A percentile compares a stretch with the other conserved stretches of the same genome.
These are phyloP conservation scores for Chloebia gouldiae DNA, from an alignment of 2,113 vertebrate species.

Conservation along the genomic window DNA sequence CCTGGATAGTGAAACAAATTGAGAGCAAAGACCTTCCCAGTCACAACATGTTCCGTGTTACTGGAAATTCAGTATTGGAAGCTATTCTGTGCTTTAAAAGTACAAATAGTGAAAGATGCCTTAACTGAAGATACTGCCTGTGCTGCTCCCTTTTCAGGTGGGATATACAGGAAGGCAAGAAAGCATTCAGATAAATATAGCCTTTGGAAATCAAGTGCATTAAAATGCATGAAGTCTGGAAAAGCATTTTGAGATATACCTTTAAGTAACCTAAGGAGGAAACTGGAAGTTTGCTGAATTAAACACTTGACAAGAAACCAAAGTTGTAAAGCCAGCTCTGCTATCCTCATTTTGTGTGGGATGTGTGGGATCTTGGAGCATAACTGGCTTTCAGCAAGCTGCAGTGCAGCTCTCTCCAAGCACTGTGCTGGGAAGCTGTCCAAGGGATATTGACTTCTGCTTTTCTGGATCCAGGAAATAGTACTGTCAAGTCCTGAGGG, in stretches of 20 bases:
- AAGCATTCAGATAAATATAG: not conserved
- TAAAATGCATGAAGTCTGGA: not conserved
- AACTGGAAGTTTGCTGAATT: not conserved
- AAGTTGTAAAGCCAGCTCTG: not conserved
- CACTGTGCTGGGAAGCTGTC: not conserved
- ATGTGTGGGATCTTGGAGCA: not conserved
- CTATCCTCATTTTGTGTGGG: not conserved
- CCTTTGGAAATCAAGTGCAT: not conserved
- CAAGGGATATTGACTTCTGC: slow-evolving; percentile 47
- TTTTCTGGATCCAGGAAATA: slow-evolving; percentile 35
- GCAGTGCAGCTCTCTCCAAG: not conserved
- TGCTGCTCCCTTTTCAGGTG: not conserved
- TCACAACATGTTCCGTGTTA: not conserved
- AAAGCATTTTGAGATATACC: not conserved
- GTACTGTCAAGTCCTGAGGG: slow-evolving; percentile 38
- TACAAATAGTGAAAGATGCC: not conserved
- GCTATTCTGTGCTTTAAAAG: not conserved
- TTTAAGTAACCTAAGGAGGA: not conserved
- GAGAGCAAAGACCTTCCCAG: not conserved
- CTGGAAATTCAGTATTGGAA: not conserved
- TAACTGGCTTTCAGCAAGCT: not conserved
- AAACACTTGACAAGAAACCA: not conserved
- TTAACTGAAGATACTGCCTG: not conserved
- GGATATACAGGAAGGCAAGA: not conserved
- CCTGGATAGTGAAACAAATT: not conserved